Evolutionary conservation across 2,113 vertebrate species (phyloP), one percentile per base, ranked within the genome.

Genomic region (Pagrus major): DNA sequence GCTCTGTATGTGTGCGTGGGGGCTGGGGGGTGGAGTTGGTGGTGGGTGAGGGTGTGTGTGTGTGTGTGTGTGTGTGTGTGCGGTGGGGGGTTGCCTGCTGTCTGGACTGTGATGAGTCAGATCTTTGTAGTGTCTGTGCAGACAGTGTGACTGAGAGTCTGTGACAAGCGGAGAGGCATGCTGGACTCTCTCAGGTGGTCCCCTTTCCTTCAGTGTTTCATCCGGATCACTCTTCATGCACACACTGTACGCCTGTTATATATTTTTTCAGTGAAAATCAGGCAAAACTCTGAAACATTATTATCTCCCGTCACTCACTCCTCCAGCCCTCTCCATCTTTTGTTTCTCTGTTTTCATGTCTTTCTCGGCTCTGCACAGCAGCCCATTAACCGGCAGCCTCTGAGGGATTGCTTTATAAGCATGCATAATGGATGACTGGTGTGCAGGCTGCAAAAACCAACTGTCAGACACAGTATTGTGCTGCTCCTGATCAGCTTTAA

Each of bases 351-450:
- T 59, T 71, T 77, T 79, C 81, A 65, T 52, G 56, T 65, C 78
- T 68, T 61, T 79, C 61, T 80, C 20, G 6, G 61, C 61, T 85
- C 71, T 65, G 64, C 51, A 71, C 76, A 69, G 78, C 80, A 84
- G 88, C 86, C 92, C 91, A 94, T 95, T 94, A 94, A 82, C 72
- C 15, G 23, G 71, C 76, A 88, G 41, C 80, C 92, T 93, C 89
- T 81, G 82, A 93, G 92, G 89, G 83, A 86, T 89, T 65, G 86
- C 84, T 94, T 92, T 91, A 94, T 90, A 86, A 91, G 87, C 88
- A 94, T 95, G 81, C 90, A 95, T 95, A 92, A 94, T 94, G 80
- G 80, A 95, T 94, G 93, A 88, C 65, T 68, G 71, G 81, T 80
- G 84, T 81, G 80, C 76, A 78, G 69, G 78, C 84, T 81, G 83